Conservation (phyloP, 1,140 invertebrate genomes). For the Tetragnatha versicolor region DNA sequence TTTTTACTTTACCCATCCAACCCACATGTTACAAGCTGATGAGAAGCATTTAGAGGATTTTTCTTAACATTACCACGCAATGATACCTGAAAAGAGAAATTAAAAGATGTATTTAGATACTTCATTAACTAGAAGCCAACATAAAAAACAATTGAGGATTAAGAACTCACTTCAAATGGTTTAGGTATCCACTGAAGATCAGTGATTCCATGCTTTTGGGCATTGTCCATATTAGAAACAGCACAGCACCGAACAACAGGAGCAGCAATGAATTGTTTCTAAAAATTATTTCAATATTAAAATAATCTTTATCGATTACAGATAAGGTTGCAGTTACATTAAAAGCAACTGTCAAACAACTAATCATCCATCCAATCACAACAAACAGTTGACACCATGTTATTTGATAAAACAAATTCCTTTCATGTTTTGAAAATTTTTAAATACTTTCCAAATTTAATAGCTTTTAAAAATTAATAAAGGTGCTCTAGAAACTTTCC, state of each 20-base stretch:
- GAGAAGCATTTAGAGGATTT: not conserved
- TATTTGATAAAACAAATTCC: too few relatives aligned
- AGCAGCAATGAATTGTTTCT: constrained; percentile 62
- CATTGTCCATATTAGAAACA: constrained; percentile 64
- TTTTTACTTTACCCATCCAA: constrained; percentile 38
- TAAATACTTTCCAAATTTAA: too few relatives aligned
- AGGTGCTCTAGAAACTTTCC: too few relatives aligned
- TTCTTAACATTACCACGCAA: not conserved
- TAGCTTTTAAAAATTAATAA: too few relatives aligned
- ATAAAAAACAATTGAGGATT: not conserved
- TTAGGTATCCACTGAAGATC: constrained; percentile 65
- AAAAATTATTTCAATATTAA: too few relatives aligned
- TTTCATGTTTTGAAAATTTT: too few relatives aligned
- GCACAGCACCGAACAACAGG: constrained; percentile 62
- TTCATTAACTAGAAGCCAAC: not conserved
- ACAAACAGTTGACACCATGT: too few relatives aligned
- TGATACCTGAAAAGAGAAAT: constrained; percentile 1
- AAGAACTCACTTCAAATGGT: constrained; percentile 63
- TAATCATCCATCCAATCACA: too few relatives aligned
- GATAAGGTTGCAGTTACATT: too few relatives aligned
- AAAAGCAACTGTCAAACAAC: too few relatives aligned
- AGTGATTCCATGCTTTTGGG: constrained; percentile 63
- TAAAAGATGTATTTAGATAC: not conserved
- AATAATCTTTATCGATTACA: too few relatives aligned
- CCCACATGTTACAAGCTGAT: constrained; percentile 36